Base-by-base conservation (phyloP, 2,888 invertebrate genomes). In the Eudemis profundana region DNA sequence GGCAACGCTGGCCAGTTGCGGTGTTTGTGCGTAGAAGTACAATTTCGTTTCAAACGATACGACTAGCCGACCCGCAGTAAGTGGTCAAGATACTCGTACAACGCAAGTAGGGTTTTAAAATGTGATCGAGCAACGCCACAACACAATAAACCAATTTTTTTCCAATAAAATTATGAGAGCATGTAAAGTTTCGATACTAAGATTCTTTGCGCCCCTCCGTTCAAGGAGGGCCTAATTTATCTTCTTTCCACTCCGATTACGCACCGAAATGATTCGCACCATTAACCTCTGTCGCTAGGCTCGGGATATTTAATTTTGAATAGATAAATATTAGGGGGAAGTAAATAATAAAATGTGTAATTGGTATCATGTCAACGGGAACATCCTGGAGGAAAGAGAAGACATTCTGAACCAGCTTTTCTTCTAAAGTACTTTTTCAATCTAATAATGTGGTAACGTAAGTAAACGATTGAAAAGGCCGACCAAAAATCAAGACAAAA, bases 211-310 rank as follows among this genome's bases (percentile, higher is more conserved):
- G 15, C 42, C 17, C 38, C 42, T 33, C 47, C 46, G 27, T 53
- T 46, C 63, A 47, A 71, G 74, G 71, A 74, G 71, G 69, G 75
- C 64, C 78, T 82, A 87, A 88, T 85, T 87, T 87, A 87, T 88
- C 89, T 82, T 75, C 69, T 76, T 89, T 89, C 88, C 87, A 85
- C 83, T 83, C 79, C 81, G 83, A 84, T 85, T 85, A 78, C 84
- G 81, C 79, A 81, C 75, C 74, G 76, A 83, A 88, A 87, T 89
- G 88, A 89, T 84, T 72, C 85, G 81, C 74, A 70, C 87, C 89
- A 89, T 89, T 89, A 84, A 85, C 78, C 82, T 79, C 77, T 75
- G 78, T 83, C 78, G 74, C 79, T 76, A 72, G 74, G 71, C 60
- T 68, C 66, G 69, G 69, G 74, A 75, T 74, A 77, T 77, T 78